phyloP scores from a whole-genome alignment of 1,140 invertebrate species.

The Aporrectodea caliginosa region DNA sequence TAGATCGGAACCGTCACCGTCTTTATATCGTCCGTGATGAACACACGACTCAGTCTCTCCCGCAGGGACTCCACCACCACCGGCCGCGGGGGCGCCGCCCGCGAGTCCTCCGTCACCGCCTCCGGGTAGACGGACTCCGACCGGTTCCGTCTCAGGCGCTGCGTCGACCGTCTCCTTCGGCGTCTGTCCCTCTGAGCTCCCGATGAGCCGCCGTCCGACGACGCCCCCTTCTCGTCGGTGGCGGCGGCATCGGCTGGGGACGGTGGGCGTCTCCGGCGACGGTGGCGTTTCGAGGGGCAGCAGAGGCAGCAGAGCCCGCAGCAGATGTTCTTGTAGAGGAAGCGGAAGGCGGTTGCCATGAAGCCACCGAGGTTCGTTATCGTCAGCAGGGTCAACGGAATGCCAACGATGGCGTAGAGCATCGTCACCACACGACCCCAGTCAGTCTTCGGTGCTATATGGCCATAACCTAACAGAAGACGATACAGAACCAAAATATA shows the following conservation, averaged over 20 bases:
- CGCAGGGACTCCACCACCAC: slow-evolving; percentile 2
- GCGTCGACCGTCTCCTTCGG: slow-evolving; percentile 13
- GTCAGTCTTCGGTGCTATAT: slow-evolving; percentile 80
- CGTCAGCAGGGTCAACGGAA: slow-evolving; percentile 84
- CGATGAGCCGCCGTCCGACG: not conserved
- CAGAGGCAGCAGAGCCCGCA: slow-evolving; percentile 60
- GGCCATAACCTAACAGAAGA: slow-evolving; percentile 75
- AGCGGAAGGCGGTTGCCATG: slow-evolving; percentile 89
- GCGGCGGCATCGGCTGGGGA: not conserved
- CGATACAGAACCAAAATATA: not conserved
- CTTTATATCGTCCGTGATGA: slow-evolving; percentile 31
- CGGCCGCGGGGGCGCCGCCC: slow-evolving; percentile 9
- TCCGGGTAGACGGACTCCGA: too few species aligned
- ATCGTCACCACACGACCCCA: slow-evolving; percentile 88
- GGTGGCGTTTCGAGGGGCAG: slow-evolving; percentile 12
- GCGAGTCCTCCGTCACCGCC: slow-evolving; percentile 48
- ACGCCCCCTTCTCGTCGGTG: not conserved
- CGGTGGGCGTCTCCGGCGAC: slow-evolving; percentile 7
- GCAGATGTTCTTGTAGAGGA: slow-evolving; percentile 78
- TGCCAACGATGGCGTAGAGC: slow-evolving; percentile 89
- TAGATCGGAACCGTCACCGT: slow-evolving; percentile 65
- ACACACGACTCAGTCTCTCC: not conserved
- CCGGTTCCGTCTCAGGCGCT: too few species aligned
- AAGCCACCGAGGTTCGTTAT: slow-evolving; percentile 88
- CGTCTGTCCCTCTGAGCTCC: not conserved